Conservation (phyloP, 2,888 invertebrate genomes). For the Noctua pronuba region DNA sequence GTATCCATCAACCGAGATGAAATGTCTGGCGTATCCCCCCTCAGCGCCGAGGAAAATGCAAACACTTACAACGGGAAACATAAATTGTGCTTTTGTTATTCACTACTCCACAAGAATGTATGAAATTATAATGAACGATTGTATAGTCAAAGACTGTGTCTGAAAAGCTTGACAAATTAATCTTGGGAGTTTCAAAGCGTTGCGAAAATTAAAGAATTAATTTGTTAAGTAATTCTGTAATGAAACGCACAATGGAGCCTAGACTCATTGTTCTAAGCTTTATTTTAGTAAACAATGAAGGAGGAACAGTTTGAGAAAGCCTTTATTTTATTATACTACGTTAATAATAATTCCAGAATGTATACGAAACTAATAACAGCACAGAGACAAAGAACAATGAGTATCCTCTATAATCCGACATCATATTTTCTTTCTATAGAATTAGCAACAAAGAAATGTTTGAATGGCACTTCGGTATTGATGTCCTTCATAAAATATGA, state of each 20-base stretch:
- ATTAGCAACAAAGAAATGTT: conserved; percentile 62
- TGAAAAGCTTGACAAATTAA: conserved; percentile 61
- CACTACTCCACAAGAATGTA: conserved; percentile 47
- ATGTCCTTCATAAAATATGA: conserved; percentile 76
- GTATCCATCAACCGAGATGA: conserved; percentile 79
- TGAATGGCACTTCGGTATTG: conserved; percentile 63
- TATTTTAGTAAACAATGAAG: conserved; percentile 27
- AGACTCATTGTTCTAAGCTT: conserved; percentile 40
- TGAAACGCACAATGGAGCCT: conserved; percentile 43
- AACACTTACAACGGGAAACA: conserved; percentile 72
- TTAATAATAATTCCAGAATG: conserved; percentile 14
- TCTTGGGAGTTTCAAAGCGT: conserved; percentile 42
- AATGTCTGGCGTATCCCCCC: conserved; percentile 68
- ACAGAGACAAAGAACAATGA: conserved; percentile 40
- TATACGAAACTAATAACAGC: conserved; percentile 25
- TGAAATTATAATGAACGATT: conserved; percentile 57
- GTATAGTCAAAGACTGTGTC: conserved; percentile 41
- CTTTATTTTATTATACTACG: conserved; percentile 9
- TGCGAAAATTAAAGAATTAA: conserved; percentile 53
- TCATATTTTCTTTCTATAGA: conserved; percentile 47
- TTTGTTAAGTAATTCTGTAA: conserved; percentile 49
- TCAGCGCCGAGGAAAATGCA: conserved; percentile 62
- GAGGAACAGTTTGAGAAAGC: background rate
- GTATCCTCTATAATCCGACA: conserved; percentile 32
- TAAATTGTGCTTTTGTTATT: conserved; percentile 75